These are phyloP conservation scores for Sebastes fasciatus DNA, from an alignment of 2,113 vertebrate species.

Conservation along the genomic window DNA sequence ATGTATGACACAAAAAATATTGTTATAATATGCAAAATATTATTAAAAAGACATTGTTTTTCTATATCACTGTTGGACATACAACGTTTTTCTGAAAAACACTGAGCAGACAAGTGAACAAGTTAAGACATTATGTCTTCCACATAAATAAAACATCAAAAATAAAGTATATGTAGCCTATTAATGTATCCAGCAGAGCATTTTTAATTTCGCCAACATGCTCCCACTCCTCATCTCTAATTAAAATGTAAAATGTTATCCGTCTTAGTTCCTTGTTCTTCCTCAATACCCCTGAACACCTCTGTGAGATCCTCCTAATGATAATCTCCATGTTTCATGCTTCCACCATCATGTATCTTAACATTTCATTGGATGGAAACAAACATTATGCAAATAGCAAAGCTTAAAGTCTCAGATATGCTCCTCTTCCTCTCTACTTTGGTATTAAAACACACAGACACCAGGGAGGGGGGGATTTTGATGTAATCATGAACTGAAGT, in stretches of 20 bases:
- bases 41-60: not conserved
- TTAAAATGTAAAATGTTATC: slow-evolving; percentile 63
- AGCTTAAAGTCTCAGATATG: slow-evolving; percentile 77
- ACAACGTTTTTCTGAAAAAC: not conserved
- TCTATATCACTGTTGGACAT: not conserved
- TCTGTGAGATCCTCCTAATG: slow-evolving; percentile 58
- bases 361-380: slow-evolving; percentile 67
- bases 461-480: slow-evolving; percentile 12
- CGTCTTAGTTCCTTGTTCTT: slow-evolving; percentile 58
- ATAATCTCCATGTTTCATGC: slow-evolving; percentile 79
- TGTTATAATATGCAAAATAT: not conserved
- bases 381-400: slow-evolving; percentile 73
- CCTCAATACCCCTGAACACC: slow-evolving; percentile 57
- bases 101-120: not conserved
- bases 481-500: slow-evolving; percentile 41
- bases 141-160: not conserved
- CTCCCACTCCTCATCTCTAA: slow-evolving; percentile 43
- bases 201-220: slow-evolving; percentile 46
- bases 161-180: not conserved
- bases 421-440: slow-evolving; percentile 46
- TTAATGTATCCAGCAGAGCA: not conserved
- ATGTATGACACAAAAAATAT: not conserved
- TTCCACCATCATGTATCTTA: slow-evolving; percentile 57
- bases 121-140: not conserved
- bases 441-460: slow-evolving; percentile 56